Conservation (phyloP, 2,797 vertebrate species). For the Aplochiton taeniatus region DNA sequence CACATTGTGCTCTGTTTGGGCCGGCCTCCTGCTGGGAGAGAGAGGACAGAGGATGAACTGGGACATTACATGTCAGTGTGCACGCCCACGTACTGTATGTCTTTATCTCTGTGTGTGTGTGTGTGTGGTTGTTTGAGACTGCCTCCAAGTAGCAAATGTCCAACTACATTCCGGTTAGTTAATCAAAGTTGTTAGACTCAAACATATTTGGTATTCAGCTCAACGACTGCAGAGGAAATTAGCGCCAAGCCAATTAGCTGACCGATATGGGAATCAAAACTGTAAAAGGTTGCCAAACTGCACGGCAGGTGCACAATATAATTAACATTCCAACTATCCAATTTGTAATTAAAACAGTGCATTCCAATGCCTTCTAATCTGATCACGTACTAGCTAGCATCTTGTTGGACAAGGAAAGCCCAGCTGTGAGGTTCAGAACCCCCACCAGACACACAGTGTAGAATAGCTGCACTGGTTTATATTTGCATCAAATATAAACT, state of each 20-base stretch:
- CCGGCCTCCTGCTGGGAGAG: no score
- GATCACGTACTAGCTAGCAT: conserved; percentile 4
- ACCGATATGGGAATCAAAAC: no score
- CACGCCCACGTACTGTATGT: neutral
- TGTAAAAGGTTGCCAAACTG: no score
- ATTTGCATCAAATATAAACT: neutral
- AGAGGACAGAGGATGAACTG: no score
- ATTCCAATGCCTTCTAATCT: neutral
- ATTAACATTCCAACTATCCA: neutral
- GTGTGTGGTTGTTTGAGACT: neutral
- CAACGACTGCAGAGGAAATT: no score
- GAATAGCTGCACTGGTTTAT: neutral
- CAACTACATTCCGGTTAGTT: no score
- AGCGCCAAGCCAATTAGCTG: no score
- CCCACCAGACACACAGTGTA: neutral
- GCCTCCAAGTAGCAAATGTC: no score
- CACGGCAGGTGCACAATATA: conserved; percentile 5
- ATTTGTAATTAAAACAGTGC: conserved; percentile 2
- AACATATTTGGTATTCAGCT: no score
- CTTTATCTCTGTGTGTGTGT: conserved; percentile 8
- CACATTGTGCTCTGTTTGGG: conserved; percentile 9
- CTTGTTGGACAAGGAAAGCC: conserved; percentile 24
- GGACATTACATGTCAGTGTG: no score
- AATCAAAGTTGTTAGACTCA: no score
- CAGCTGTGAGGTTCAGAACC: neutral